Evolutionary conservation across 2,888 invertebrate genomes (phyloP).

Genomic region (Oscheius sp.): DNA sequence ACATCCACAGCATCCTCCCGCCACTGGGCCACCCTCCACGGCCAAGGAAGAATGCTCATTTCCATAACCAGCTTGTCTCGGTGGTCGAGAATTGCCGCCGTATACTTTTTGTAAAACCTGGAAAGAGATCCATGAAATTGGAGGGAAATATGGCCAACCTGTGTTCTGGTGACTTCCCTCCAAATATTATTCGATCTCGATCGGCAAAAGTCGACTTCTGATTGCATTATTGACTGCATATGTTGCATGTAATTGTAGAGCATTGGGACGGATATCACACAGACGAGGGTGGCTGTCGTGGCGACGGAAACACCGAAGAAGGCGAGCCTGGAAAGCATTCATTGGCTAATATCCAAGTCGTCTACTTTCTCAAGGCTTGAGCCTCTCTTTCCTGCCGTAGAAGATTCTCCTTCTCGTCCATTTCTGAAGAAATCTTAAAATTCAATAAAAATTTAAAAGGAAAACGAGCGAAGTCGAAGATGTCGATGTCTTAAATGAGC

Average conservation of each 20-base stretch:
- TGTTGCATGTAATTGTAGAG: slow-evolving; percentile 71
- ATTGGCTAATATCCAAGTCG: neutral
- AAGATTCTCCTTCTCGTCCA: slow-evolving; percentile 27
- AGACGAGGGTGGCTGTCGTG: slow-evolving; percentile 63
- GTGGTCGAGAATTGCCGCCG: neutral
- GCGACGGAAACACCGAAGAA: slow-evolving; percentile 65
- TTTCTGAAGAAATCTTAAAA: neutral
- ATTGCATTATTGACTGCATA: slow-evolving; percentile 66
- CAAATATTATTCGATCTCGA: slow-evolving; percentile 64
- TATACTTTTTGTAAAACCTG: slow-evolving; percentile 24
- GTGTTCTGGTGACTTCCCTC: slow-evolving; percentile 65
- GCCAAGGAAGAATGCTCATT: slow-evolving; percentile 33
- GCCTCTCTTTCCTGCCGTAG: slow-evolving; percentile 27
- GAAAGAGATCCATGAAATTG: no score
- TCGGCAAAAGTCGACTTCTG: slow-evolving; percentile 64
- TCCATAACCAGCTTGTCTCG: slow-evolving; percentile 56
- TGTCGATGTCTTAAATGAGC: neutral
- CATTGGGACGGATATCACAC: slow-evolving; percentile 67
- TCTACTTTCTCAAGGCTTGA: slow-evolving; percentile 25
- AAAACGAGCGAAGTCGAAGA: no score
- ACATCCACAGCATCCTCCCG: slow-evolving; percentile 37
- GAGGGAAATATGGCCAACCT: slow-evolving; percentile 41
- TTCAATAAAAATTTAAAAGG: neutral
- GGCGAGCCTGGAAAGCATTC: slow-evolving; percentile 47
- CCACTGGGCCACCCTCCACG: slow-evolving; percentile 23